Evolutionary conservation across 1,140 invertebrate genomes (phyloP).

Genomic region (Drosophila sp.): DNA sequence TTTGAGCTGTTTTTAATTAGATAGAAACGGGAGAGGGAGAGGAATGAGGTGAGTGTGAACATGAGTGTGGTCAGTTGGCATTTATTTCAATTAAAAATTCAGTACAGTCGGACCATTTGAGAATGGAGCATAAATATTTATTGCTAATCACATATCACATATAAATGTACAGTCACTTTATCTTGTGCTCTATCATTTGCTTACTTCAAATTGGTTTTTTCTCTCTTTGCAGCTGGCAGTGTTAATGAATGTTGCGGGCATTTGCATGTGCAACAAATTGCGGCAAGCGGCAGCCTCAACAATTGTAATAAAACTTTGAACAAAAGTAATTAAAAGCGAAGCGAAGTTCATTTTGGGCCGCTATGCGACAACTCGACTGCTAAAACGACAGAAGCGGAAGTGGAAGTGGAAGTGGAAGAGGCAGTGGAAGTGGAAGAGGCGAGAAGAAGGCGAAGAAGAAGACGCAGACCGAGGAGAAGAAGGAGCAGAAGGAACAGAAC

Average conservation of each 20-base stretch:
- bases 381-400: conserved; percentile 16
- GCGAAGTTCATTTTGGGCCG: conserved; percentile 29
- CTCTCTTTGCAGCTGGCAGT: conserved; percentile 22
- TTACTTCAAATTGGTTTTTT: not conserved
- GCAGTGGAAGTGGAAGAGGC: not conserved
- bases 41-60: not conserved
- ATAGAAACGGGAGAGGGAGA: not conserved
- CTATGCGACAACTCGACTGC: conserved; percentile 69
- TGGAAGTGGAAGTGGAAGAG: conserved; percentile 10
- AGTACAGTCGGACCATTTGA: conserved; percentile 25
- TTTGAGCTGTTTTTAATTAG: conserved; percentile 70
- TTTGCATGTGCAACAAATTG: conserved; percentile 64
- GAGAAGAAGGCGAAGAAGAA: too few species aligned
- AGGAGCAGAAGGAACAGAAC: conserved; percentile 18
- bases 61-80: conserved; percentile 44
- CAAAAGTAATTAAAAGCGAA: conserved; percentile 73
- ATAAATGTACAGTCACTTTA: not conserved
- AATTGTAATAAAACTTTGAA: conserved; percentile 76
- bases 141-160: conserved; percentile 56
- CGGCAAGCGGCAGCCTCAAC: conserved; percentile 22
- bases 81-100: conserved; percentile 76
- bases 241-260: conserved; percentile 64
- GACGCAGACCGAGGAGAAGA: conserved; percentile 3
- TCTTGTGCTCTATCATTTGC: not conserved
- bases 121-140: conserved; percentile 64